phyloP scores from a whole-genome alignment of 2,797 vertebrate species.

The Buceros bicornis region DNA sequence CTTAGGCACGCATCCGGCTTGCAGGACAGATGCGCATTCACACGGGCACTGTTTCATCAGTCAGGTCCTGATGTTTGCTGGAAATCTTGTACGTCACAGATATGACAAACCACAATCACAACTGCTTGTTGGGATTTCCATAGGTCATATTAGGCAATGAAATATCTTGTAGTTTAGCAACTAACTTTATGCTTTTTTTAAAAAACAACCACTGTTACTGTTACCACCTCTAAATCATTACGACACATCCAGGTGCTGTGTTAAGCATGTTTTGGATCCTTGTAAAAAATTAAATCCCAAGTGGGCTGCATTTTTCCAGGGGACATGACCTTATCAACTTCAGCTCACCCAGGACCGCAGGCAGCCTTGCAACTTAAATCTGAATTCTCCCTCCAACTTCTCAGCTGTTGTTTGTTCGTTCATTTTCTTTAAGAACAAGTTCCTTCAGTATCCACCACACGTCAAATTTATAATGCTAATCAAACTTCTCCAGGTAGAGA shows the following conservation, averaged over 20 bases:
- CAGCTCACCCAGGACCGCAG: neutral
- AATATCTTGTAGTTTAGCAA: neutral
- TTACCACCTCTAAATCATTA: neutral
- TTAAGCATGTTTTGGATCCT: neutral
- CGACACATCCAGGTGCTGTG: neutral
- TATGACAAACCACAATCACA: neutral
- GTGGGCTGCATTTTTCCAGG: neutral
- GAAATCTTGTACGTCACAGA: neutral
- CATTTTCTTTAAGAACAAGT: neutral
- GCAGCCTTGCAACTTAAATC: neutral
- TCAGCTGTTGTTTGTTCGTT: neutral
- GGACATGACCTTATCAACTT: neutral
- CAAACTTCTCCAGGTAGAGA: constrained; percentile 44
- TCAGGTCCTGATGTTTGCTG: neutral
- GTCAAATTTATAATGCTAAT: neutral
- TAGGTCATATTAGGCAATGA: neutral
- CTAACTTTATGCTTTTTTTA: neutral
- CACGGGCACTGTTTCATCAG: neutral
- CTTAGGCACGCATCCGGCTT: neutral
- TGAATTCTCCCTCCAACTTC: neutral
- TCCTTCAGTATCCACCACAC: neutral
- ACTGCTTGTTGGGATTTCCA: neutral
- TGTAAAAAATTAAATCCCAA: neutral
- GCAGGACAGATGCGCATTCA: neutral
- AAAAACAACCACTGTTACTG: neutral